A percentile compares a stretch with the other conserved stretches of the same genome.
Evolutionary conservation across 2,113 vertebrate genomes (phyloP).

Genomic region (Syngnathus scovelli): DNA sequence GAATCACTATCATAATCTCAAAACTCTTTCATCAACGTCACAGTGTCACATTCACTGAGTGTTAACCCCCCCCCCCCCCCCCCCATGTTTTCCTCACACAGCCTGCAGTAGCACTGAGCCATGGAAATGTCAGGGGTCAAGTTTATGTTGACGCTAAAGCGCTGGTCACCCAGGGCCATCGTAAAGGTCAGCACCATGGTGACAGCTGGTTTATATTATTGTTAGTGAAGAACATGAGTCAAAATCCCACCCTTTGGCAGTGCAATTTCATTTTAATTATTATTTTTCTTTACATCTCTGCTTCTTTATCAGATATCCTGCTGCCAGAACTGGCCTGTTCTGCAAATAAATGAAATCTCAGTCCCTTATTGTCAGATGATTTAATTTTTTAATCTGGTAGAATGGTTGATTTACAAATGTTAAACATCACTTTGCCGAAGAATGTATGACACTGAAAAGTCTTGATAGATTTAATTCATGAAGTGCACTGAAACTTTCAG

Average conservation of each 20-base stretch:
- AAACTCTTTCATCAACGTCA: background rate
- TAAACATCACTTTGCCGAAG: background rate
- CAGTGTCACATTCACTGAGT: slow-evolving; percentile 15
- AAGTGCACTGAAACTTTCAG: background rate
- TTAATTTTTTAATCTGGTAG: too few relatives aligned
- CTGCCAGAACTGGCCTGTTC: slow-evolving; percentile 42
- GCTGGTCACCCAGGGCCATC: slow-evolving; percentile 62
- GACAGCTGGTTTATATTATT: slow-evolving; percentile 60
- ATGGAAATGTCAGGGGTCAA: slow-evolving; percentile 73
- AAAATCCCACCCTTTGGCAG: slow-evolving; percentile 50
- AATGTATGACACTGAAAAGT: background rate
- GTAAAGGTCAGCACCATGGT: slow-evolving; percentile 67
- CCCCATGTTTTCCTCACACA: slow-evolving; percentile 14
- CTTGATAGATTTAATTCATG: background rate
- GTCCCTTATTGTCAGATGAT: background rate
- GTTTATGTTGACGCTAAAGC: slow-evolving; percentile 61
- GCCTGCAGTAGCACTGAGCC: slow-evolving; percentile 49
- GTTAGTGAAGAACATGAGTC: slow-evolving; percentile 50
- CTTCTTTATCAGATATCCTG: slow-evolving; percentile 28
- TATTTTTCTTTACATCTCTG: slow-evolving; percentile 26
- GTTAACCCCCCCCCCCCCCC: slow-evolving; percentile 25
- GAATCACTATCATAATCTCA: background rate
- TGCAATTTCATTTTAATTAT: slow-evolving; percentile 50
- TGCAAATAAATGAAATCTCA: slow-evolving; percentile 45
- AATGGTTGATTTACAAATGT: too few relatives aligned